These are phyloP conservation scores for Dunckerocampus dactyliophorus DNA, from an alignment of 2,113 vertebrate species.

Conservation along the genomic window DNA sequence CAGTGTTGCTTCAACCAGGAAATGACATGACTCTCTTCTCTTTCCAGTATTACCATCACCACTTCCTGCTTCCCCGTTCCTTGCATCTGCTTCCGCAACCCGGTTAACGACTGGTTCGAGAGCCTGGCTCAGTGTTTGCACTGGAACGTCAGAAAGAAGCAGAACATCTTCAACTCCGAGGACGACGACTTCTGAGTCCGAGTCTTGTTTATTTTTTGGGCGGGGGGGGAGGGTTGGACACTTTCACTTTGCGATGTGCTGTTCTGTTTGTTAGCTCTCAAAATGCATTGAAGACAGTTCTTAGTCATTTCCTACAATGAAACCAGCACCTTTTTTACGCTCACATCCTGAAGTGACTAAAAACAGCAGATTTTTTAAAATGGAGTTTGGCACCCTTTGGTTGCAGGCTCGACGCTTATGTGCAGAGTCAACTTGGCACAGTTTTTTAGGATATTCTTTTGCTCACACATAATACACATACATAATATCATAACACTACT, in stretches of 20 bases:
- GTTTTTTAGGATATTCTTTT: background rate
- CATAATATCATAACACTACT: background rate
- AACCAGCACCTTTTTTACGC: background rate
- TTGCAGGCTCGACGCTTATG: constrained; percentile 1
- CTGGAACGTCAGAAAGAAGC: constrained; percentile 83
- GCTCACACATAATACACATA: constrained; percentile 12
- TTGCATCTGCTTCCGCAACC: constrained; percentile 78
- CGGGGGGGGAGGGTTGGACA: background rate
- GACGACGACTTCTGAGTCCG: constrained; percentile 66
- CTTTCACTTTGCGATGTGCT: constrained; percentile 8
- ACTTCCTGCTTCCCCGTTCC: constrained; percentile 80
- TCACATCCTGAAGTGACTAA: background rate
- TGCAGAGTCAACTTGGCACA: background rate
- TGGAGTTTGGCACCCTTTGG: constrained; percentile 24
- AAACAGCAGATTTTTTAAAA: constrained; percentile 16
- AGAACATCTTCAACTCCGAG: constrained; percentile 70
- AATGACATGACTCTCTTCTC: constrained; percentile 2
- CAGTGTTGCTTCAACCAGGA: constrained; percentile 19
- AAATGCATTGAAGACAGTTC: constrained; percentile 18
- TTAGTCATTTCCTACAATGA: background rate
- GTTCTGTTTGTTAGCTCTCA: background rate
- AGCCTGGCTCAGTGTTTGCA: constrained; percentile 79
- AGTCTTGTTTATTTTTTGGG: background rate
- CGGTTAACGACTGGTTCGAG: constrained; percentile 81
- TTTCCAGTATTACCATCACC: constrained; percentile 75